Base-by-base conservation (phyloP, 2,113 vertebrate species). In the Lophura nycthemera region DNA sequence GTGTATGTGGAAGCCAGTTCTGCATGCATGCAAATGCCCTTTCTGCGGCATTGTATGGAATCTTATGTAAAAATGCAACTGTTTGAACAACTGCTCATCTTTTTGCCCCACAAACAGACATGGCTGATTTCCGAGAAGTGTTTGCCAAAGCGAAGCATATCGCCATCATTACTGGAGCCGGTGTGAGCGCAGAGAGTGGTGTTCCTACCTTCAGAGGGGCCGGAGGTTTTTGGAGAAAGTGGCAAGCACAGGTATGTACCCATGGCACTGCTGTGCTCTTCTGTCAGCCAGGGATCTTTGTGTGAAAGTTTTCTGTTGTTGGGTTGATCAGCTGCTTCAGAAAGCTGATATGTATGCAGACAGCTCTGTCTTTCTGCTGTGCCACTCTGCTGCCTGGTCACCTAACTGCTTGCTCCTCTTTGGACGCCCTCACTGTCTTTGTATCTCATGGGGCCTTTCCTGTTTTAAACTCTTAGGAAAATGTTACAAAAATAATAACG, bases 81-180 rank as follows among this genome's bases (percentile, higher is more conserved):
- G 6, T 13, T 15, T 24, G 71, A 80, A 8, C 11, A 43, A 43
- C 6, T 78, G 42, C 48, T 70, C 13, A 8, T 72, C 63, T 48
- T 65, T 40, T 70, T 36, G 73, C n/a, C 72, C 48, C 20, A 1
- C 21, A 1, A 88, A 36, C 75, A 99, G 99, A 97, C 86, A 97
- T 99, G 98, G 97, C 98, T 5, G 98, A 98, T 71, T 99, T 99
- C 94, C 98, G 98, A 34, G 96, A 99, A 57, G 89, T 87, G 47
- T 99, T 99, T 96, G 98, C 98, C 43, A 98, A 98, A 92, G 98
- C 99, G 9, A 99, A 98, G 94, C 99, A 99, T 75, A 98, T 99
- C 32, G 98, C 98, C 29, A 95, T 99, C 83, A 98, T 99, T 95
- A 99, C 99, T 0, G 99, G 99, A 6, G 99, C 99, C 0, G 99